A percentile compares a stretch with the other conserved stretches of the same genome.
Evolutionary conservation across 2,888 invertebrate genomes (phyloP).

Genomic region (Odontothrips loti): DNA sequence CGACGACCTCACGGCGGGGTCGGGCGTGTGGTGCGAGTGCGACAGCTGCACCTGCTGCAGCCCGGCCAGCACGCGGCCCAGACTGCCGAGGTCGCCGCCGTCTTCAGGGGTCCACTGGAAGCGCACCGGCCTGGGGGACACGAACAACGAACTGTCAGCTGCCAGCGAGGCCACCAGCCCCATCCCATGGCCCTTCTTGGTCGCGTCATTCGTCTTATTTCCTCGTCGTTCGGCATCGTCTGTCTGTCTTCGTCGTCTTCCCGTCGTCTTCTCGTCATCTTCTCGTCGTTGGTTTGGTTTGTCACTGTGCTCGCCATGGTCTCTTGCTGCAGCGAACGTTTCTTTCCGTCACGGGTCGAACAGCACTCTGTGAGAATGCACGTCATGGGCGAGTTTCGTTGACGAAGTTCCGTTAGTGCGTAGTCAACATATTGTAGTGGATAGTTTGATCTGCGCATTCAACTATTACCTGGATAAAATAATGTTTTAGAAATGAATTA

Average conservation of each 20-base stretch:
- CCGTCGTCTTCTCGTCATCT: no score
- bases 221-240: not conserved
- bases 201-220: not conserved
- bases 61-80: conserved; percentile 4
- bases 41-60: not conserved
- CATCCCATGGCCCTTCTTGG: not conserved
- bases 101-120: not conserved
- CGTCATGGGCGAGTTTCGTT: no score
- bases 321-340: not conserved
- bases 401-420: no score
- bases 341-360: not conserved
- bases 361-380: no score
- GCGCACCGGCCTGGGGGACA: not conserved
- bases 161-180: not conserved
- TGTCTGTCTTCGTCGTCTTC: not conserved
- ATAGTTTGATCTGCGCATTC: no score
- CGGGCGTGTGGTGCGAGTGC: not conserved
- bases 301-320: not conserved
- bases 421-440: no score
- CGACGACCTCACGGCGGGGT: not conserved
- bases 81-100: not conserved
- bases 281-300: not conserved
- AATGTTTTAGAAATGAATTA: not conserved
- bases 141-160: not conserved
- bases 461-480: no score